Base-by-base conservation (phyloP, 2,888 invertebrate species). In the Amaurobius ferox region DNA sequence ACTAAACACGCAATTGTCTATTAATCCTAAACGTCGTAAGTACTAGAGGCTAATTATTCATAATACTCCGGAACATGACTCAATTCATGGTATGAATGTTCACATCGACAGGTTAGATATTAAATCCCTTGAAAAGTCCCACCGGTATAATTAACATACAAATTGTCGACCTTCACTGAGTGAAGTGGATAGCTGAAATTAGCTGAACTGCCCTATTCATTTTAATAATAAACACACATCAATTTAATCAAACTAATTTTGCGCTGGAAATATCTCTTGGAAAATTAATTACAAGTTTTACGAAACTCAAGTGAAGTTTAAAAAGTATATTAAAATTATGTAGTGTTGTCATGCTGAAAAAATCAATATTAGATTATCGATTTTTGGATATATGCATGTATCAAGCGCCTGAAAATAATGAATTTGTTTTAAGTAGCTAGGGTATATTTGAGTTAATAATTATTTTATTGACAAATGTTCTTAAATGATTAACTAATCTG, bases 61-160 rank as follows among this genome's bases (percentile, higher is more conserved):
- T 55, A 3, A 11, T 55, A 55, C 55, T 6, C 55, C 23, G 19
- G 19, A 55, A 55, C 55, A 23, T 23, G 23, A 55, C 55, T 55
- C 55, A 23, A 55, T 55, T 55, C 55, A 23, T 23, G 55, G 11
- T 19, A 55, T 23, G 23, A 1, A 16, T 23, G 55, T 23, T 55
- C 55, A 23, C 55, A 1, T 6, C 19, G 19, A 23, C 11, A 23
- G 23, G 16, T 5, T 55, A 23, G 23, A 55, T 55, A 55, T 55
- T 19, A 55, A 44, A 55, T 23, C 1, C 19, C 23, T 55, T 19
- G 55, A 1, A 55, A 23, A 11, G 55, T 55, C 55, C 55, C 55
- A 55, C 55, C 55, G 55, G 55, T 55, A 23, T 55, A n/a, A 55
- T 55, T 55, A 55, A 5, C 19, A 55, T 55, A 23, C 55, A 23